Conservation (phyloP, 2,113 vertebrate genomes). For the Xyrauchen texanus region DNA sequence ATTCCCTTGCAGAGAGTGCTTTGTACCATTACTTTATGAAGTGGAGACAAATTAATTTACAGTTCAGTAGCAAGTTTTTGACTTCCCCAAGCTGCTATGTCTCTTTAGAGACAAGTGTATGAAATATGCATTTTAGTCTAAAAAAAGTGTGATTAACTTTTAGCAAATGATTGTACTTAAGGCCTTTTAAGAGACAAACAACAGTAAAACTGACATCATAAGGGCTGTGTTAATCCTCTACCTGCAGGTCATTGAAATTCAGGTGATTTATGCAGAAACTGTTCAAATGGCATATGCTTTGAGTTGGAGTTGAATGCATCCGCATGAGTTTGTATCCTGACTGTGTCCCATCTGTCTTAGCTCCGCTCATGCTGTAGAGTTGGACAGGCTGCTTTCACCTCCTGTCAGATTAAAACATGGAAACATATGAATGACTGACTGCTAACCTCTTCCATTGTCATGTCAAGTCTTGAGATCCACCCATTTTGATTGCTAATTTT, state of each 20-base stretch:
- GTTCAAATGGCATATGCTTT: conserved; percentile 34
- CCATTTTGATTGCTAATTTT: conserved; percentile 57
- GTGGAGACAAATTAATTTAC: conserved; percentile 40
- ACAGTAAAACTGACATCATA: not conserved
- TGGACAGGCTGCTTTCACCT: conserved; percentile 59
- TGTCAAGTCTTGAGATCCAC: conserved; percentile 49
- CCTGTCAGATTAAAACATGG: conserved; percentile 42
- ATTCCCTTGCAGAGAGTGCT: conserved; percentile 20
- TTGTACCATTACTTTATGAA: conserved; percentile 40
- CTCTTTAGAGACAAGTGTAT: conserved; percentile 1
- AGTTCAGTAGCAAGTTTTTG: conserved; percentile 16
- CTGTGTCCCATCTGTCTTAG: conserved; percentile 28
- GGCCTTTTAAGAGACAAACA: not conserved
- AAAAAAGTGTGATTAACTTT: conserved; percentile 11
- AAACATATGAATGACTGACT: conserved; percentile 33
- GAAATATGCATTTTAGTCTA: not conserved
- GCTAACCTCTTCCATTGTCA: conserved; percentile 36
- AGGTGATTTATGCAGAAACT: conserved; percentile 23
- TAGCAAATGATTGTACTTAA: not conserved
- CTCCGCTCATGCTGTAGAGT: conserved; percentile 44
- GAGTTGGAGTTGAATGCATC: conserved; percentile 31
- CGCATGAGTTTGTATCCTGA: conserved; percentile 31
- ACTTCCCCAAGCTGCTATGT: conserved; percentile 11
- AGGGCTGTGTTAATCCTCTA: conserved; percentile 19
- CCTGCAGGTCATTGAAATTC: conserved; percentile 2